These are phyloP conservation scores for Oncorhynchus kisutch DNA, from an alignment of 2,113 vertebrate species.

Conservation along the genomic window DNA sequence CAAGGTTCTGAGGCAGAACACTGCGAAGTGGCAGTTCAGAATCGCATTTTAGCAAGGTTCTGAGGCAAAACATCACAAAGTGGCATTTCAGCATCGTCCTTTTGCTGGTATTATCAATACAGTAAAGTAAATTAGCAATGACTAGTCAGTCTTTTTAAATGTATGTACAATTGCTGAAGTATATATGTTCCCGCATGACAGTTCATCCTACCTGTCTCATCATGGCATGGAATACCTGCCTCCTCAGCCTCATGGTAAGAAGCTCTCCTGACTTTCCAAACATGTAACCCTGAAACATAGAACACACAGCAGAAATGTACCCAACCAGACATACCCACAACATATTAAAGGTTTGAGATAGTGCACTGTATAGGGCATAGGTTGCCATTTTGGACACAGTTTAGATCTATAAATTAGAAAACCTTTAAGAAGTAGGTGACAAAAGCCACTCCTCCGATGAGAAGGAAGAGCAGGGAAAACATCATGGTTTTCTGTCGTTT, in stretches of 20 bases:
- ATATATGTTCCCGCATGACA: slow-evolving; percentile 36
- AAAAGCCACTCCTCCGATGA: slow-evolving; percentile 67
- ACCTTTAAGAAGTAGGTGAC: slow-evolving; percentile 65
- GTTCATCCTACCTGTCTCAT: slow-evolving; percentile 69
- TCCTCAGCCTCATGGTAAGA: slow-evolving; percentile 70
- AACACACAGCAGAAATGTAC: background rate
- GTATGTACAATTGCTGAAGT: slow-evolving; percentile 20
- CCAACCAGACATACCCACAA: background rate
- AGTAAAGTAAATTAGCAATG: slow-evolving; percentile 23
- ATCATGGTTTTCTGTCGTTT: slow-evolving; percentile 62
- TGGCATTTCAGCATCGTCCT: slow-evolving; percentile 5
- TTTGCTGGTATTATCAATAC: background rate
- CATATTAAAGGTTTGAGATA: too few species aligned
- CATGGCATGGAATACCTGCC: slow-evolving; percentile 68
- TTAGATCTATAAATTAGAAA: slow-evolving; percentile 30
- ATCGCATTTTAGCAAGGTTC: slow-evolving; percentile 6
- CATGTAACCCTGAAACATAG: slow-evolving; percentile 66
- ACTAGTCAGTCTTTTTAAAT: slow-evolving; percentile 6
- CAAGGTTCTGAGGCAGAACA: slow-evolving; percentile 28
- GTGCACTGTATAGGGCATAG: too few species aligned
- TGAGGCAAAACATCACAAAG: slow-evolving; percentile 40
- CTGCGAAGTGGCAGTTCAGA: slow-evolving; percentile 36
- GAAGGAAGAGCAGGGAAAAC: slow-evolving; percentile 71
- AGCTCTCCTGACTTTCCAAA: slow-evolving; percentile 76
- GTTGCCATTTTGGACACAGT: background rate